Base-by-base conservation (phyloP, 2,888 invertebrate species). In the Corythucha ciliata region DNA sequence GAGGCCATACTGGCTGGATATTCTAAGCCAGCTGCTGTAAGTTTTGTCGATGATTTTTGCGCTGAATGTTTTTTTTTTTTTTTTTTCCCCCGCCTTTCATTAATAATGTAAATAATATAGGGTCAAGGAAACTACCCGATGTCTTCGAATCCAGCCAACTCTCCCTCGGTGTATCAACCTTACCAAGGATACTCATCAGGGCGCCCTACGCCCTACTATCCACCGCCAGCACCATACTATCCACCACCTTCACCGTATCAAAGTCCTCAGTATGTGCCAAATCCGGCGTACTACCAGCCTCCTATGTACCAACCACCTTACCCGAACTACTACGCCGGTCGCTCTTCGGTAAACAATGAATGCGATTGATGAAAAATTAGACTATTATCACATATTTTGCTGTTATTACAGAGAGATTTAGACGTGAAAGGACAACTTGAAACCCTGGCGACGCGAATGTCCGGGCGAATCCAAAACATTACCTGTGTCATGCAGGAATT, bases 401-500 rank as follows among this genome's bases (percentile, higher is more conserved):
- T 20, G n/a, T n/a, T 24, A 10, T 63, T 67, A 36, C 66, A 79
- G 78, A 73, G 79, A 34, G 74, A 79, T 53, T 69, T 79, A 65
- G 78, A 78, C 58, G 67, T 79, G 6, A 73, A 74, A 57, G 73
- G 74, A n/a, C 78, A 77, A 37, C 65, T 80, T 26, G 79, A 80
- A 56, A 66, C 75, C 10, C 67, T 79, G 60, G 73, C 76, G 4
- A 56, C 60, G 21, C 57, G 58, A 42, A 68, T 74, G 57, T 70
- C 70, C 16, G 73, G 72, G 3, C 74, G 73, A 59, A 72, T 74
- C 2, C 69, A 72, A 57, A 81, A 81, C 67, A 75, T 80, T 21
- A 80, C 80, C 0, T 81, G 81, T 64, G 78, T 81, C 29, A 80
- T 81, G 79, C 80, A 80, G 63, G 80, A 81, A 63, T 70, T 81